Base-by-base conservation (phyloP, 1,140 invertebrate genomes). In the Solen grandis region DNA sequence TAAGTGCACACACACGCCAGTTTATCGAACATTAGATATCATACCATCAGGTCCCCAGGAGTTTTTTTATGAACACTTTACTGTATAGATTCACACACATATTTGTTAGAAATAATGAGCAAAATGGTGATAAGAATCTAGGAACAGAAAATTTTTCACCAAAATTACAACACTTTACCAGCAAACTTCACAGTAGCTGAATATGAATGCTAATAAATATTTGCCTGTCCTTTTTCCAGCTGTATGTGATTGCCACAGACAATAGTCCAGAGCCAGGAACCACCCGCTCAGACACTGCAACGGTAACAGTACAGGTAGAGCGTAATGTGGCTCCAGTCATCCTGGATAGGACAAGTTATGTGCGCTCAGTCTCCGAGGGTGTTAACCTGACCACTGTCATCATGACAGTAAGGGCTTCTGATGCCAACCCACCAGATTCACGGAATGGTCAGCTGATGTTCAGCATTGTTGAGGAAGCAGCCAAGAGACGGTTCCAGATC, bases 281-380 rank as follows among this genome's bases (percentile, higher is more conserved):
- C 14, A 59, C 65, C 16, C 25, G 35, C 4, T 19, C 46, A 16
- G 75, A 75, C 16, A 82, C 70, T 19, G 79, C 79, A 4, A 84
- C 72, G 19, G 60, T 87, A n/a, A 79, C 35, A 22, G 62, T 84
- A 5, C 10, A 13, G 57, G 57, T 75, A 59, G 52, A 89, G 85
- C 68, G 77, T 35, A 84, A 79, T 29, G 86, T 84, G 5, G 13
- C 29, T 14, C 88, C 88, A 13, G 31, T 41, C 13, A 88, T 87
- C 50, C 38, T 63, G 13, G 25, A 75, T 29, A 50, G 27, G 0
- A 41, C 27, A 27, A 31, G 4, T 8, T 83, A 83, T 36, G 50
- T 77, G 25, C 63, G 50, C 16, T 78, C 60, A 13, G 72, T 87
- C 10, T 60, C 75, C 27, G 85, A 87, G 55, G 65, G 55, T 41